Evolutionary conservation across 2,113 vertebrate genomes (phyloP), one percentile per base, ranked within the genome.

Genomic region (Neolamprologus ventralis): DNA sequence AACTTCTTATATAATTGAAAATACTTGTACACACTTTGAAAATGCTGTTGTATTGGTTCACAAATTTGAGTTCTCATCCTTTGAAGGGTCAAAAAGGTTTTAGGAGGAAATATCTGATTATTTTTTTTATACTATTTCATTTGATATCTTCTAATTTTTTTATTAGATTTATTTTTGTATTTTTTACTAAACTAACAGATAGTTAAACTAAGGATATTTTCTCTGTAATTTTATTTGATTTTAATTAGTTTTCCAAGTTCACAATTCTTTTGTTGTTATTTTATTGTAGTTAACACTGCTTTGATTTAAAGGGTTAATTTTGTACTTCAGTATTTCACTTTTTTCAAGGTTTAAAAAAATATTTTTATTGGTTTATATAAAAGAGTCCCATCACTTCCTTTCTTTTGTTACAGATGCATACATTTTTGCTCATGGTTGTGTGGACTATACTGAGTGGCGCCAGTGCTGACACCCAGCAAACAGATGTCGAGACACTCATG

Each of bases 401-500:
- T 51, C 1, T 55, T 55, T 57, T 85, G 42, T 45, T 80, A 33
- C 87, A 97, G 96, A 97, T 96, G 96, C 51, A 31, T 6, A 3
- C 33, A 6, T 57, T 94, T 9, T 7, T 94, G 13, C 31, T 94
- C 9, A 2, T 92, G 28, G 11, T 87, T 42, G 83, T 96, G 54
- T 90, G 23, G 79, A 83, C 86, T 13, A 35, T 49, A 2, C 49
- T 94, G 9, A 81, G 87, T 57, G 33, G 13, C 4, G 51, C 65
- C 85, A 28, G 42, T 51, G 49, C 82, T 31, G 40, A 55, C 80
- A 80, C 33, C n/a, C 11, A 35, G 5, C 78, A 40, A 6, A 35
- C 51, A 5, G 68, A 81, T 23, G 14, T 88, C 6, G 85, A 91
- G 42, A 55, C 19, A 10, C 87, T 96, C 4, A 92, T 91, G 80